Evolutionary conservation across 2,888 invertebrate genomes (phyloP).

Genomic region (Sympetrum striolatum): DNA sequence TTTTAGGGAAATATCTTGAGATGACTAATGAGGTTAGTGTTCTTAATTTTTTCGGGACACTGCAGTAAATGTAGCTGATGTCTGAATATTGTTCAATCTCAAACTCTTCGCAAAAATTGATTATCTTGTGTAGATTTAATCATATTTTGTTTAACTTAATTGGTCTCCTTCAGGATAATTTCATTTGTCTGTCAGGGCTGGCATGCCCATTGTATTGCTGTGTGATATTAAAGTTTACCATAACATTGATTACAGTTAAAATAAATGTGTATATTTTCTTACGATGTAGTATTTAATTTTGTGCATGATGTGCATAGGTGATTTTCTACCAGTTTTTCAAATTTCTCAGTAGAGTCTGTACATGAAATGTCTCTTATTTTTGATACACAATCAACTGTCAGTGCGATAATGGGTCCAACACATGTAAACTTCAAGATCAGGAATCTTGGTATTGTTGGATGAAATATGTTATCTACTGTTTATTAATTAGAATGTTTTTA

Average conservation of each 20-base stretch:
- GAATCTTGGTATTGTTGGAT: no score
- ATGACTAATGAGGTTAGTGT: neutral
- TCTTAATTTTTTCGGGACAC: neutral
- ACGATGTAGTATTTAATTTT: neutral
- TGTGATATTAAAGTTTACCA: neutral
- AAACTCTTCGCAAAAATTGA: neutral
- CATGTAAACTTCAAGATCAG: no score
- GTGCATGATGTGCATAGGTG: neutral
- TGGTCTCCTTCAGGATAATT: neutral
- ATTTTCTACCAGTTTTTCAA: neutral
- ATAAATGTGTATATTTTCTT: neutral
- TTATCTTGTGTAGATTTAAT: neutral
- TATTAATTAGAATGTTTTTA: no score
- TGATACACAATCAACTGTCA: no score
- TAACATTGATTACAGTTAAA: neutral
- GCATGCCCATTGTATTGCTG: neutral
- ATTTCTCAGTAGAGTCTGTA: no score
- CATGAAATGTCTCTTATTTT: no score
- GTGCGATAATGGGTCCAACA: no score
- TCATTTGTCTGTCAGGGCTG: neutral
- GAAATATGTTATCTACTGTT: no score
- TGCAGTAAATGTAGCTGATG: neutral
- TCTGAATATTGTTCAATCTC: neutral
- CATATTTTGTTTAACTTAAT: neutral
- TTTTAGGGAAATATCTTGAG: neutral